These are phyloP conservation scores for Kradibia gibbosae DNA, from an alignment of 1,140 invertebrate genomes.

Conservation along the genomic window DNA sequence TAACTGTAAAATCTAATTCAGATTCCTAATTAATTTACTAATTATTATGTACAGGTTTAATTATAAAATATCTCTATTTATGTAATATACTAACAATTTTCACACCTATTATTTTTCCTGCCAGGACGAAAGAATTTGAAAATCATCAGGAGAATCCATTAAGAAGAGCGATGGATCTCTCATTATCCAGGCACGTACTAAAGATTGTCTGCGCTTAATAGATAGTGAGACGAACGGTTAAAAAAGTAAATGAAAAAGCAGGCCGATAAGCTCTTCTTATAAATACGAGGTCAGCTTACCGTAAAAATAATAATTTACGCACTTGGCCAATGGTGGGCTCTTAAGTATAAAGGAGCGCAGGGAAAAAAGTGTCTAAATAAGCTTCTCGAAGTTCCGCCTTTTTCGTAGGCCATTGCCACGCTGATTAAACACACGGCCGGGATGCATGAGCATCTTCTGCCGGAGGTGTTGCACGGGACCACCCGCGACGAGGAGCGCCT, in stretches of 20 bases:
- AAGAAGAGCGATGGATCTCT: neutral
- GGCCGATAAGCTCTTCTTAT: neutral
- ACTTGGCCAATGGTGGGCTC: neutral
- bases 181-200: neutral
- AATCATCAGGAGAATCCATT: neutral
- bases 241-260: neutral
- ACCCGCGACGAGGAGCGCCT: neutral
- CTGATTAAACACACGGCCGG: conserved; percentile 36
- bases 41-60: too few relatives aligned
- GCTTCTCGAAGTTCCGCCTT: neutral
- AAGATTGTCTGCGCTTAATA: too few relatives aligned
- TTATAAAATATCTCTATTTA: too few relatives aligned
- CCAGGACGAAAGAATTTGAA: neutral
- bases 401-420: conserved; percentile 13
- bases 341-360: neutral
- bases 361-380: neutral
- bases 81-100: neutral
- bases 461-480: neutral
- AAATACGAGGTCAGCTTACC: neutral
- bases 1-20: too few relatives aligned
- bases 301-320: conserved; percentile 27
- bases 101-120: neutral
- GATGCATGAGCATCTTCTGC: neutral
- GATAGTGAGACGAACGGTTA: too few relatives aligned
- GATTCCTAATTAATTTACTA: too few relatives aligned